Percentiles rank a stretch among this genome's conserved stretches.
Conservation (phyloP, 2,113 vertebrate genomes). For the Lichenostomus cassidix region DNA sequence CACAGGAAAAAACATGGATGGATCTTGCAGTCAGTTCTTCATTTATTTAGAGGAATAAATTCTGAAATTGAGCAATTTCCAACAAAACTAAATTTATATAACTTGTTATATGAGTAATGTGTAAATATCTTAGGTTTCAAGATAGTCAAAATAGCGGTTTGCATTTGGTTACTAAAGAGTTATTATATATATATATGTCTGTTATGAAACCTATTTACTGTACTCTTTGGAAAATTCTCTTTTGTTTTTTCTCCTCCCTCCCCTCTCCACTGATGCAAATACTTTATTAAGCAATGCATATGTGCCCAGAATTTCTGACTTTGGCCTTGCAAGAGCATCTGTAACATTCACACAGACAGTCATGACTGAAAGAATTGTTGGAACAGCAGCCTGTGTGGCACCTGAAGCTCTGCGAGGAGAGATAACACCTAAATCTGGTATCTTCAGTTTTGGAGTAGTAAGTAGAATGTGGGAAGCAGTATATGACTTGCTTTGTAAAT, state of each 20-base stretch:
- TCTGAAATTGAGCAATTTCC: too few relatives aligned
- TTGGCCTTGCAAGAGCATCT: slow-evolving; percentile 91
- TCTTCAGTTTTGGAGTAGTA: slow-evolving; percentile 97
- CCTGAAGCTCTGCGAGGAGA: slow-evolving; percentile 93
- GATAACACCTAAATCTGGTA: slow-evolving; percentile 91
- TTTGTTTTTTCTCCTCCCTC: background rate
- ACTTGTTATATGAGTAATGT: too few relatives aligned
- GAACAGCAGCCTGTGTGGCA: slow-evolving; percentile 95
- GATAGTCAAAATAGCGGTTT: too few relatives aligned
- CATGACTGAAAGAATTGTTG: slow-evolving; percentile 91
- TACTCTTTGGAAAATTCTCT: too few relatives aligned
- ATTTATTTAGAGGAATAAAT: too few relatives aligned
- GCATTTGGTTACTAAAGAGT: too few relatives aligned
- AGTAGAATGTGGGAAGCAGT: slow-evolving; percentile 12
- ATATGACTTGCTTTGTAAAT: background rate
- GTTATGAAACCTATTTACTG: too few relatives aligned
- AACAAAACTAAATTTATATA: too few relatives aligned
- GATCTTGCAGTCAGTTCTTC: too few relatives aligned
- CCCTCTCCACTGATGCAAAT: slow-evolving; percentile 79
- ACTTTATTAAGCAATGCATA: slow-evolving; percentile 87
- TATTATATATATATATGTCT: too few relatives aligned
- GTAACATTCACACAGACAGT: slow-evolving; percentile 81
- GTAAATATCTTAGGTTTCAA: too few relatives aligned
- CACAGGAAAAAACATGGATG: too few relatives aligned
- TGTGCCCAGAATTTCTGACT: slow-evolving; percentile 92